Percentiles rank a stretch among this genome's conserved stretches.
phyloP scores from a whole-genome alignment of 2,113 vertebrate genomes.

The Python bivittatus region DNA sequence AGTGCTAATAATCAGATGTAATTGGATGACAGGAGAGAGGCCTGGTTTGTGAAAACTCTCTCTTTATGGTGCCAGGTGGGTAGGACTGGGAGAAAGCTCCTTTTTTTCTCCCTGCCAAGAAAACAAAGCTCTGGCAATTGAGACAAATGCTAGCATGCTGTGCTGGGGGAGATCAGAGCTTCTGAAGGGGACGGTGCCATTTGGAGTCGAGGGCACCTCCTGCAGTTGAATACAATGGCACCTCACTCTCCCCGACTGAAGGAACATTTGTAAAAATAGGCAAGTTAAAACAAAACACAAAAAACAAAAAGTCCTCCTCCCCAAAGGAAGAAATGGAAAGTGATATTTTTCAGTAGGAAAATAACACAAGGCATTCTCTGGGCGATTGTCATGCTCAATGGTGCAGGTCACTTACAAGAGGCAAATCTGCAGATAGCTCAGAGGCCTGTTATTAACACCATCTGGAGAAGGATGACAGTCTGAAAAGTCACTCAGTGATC shows the following conservation, averaged over 20 bases:
- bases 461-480: not conserved
- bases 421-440: not conserved
- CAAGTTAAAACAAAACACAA: not conserved
- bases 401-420: not conserved
- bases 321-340: not conserved
- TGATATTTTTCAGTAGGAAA: not conserved
- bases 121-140: slow-evolving; percentile 29
- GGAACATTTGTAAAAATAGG: not conserved
- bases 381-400: not conserved
- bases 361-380: not conserved
- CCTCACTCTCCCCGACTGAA: not conserved
- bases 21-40: slow-evolving; percentile 50
- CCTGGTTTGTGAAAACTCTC: slow-evolving; percentile 33
- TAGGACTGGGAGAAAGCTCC: slow-evolving; percentile 5
- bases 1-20: slow-evolving; percentile 39
- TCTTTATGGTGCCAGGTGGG: slow-evolving; percentile 32
- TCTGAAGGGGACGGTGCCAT: not conserved
- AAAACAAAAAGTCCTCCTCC: not conserved
- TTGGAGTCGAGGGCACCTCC: not conserved
- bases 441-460: not conserved
- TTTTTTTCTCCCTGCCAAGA: slow-evolving; percentile 43
- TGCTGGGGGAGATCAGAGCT: slow-evolving; percentile 28
- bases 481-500: not conserved
- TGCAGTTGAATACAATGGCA: not conserved
- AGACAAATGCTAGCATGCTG: not conserved